phyloP scores from a whole-genome alignment of 30 jellyfish, hydroid and myxozoan genomes.

The Pseudorhiza aurosa region DNA sequence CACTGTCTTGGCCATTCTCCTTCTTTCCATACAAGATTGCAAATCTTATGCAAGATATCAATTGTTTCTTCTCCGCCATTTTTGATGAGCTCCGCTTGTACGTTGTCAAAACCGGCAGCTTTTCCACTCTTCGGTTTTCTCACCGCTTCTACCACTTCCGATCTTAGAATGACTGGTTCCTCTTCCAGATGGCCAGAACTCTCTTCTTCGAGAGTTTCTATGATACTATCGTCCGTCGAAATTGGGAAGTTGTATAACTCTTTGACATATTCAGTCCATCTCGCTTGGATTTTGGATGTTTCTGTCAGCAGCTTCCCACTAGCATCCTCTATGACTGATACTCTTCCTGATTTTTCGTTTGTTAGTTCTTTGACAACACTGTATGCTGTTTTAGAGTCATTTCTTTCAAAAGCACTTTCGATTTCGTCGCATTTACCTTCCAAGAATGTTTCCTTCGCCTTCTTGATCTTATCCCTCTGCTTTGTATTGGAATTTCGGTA shows the following conservation, averaged over 20 bases:
- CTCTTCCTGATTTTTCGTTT: constrained; percentile 42
- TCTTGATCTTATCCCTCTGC: constrained; percentile 8
- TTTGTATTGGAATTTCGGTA: constrained; percentile 27
- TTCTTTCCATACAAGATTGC: constrained; percentile 40
- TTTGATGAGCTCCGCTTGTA: constrained; percentile 47
- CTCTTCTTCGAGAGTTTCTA: background rate
- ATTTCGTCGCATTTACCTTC: constrained; percentile 19
- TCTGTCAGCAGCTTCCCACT: constrained; percentile 38
- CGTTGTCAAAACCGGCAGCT: constrained; percentile 60
- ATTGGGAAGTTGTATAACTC: constrained; percentile 45
- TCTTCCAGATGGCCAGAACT: constrained; percentile 13
- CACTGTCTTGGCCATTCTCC: constrained; percentile 56
- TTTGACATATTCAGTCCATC: constrained; percentile 44
- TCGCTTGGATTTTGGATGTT: constrained; percentile 12
- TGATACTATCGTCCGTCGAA: background rate
- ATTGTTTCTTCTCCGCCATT: constrained; percentile 34
- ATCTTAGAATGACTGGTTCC: constrained; percentile 21
- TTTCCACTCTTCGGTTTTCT: constrained; percentile 42
- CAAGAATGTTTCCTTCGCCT: constrained; percentile 36
- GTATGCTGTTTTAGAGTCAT: constrained; percentile 21
- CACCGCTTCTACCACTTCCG: constrained; percentile 49
- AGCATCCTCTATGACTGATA: constrained; percentile 39
- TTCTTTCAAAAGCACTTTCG: constrained; percentile 35
- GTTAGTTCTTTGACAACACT: constrained; percentile 41
- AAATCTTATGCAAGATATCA: constrained; percentile 34